These are phyloP conservation scores for Anguilla megastoma DNA, from an alignment of 2,797 vertebrate genomes.

Conservation along the genomic window DNA sequence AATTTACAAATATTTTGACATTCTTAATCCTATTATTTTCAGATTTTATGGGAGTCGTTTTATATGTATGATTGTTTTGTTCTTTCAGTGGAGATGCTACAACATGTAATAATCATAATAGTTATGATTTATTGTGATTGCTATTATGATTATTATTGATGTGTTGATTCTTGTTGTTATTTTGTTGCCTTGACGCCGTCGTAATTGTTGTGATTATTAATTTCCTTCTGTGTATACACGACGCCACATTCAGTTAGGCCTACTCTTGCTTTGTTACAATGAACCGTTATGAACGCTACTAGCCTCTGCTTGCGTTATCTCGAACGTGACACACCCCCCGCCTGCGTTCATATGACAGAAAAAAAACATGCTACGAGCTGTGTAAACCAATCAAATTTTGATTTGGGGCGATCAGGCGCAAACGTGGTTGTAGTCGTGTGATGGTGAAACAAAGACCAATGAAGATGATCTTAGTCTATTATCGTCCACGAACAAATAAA, in stretches of 20 bases:
- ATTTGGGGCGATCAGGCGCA: neutral
- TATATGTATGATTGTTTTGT: no score
- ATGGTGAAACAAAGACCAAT: constrained; percentile 25
- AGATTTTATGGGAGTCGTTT: neutral
- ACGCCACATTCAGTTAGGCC: neutral
- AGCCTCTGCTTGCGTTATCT: neutral
- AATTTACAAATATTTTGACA: neutral
- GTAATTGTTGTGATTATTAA: neutral
- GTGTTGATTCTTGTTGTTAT: neutral
- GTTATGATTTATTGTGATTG: no score
- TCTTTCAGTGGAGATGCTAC: no score
- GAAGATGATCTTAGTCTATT: neutral
- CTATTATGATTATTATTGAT: no score
- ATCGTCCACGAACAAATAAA: neutral
- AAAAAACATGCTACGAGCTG: neutral
- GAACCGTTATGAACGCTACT: neutral
- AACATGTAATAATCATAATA: no score
- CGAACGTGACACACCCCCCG: neutral
- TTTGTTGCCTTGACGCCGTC: neutral
- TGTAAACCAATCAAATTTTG: neutral
- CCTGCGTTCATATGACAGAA: neutral
- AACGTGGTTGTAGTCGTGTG: neutral
- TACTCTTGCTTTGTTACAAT: neutral
- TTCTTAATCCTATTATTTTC: neutral
- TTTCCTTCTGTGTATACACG: neutral